Evolutionary conservation across 2,888 invertebrate genomes (phyloP).

Genomic region (Oligia latruncula): DNA sequence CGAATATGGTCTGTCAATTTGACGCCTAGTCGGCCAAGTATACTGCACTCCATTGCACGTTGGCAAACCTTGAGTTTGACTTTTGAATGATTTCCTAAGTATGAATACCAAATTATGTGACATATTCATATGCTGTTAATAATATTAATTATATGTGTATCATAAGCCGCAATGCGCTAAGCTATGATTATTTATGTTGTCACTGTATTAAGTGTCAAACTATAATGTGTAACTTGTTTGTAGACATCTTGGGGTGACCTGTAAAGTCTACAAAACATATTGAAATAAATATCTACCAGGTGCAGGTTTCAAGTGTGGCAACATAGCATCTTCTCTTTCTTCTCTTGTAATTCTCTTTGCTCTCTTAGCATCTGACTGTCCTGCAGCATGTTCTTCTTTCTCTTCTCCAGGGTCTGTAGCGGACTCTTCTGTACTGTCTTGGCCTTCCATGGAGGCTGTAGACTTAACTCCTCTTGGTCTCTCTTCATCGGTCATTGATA

Average conservation of each 20-base stretch:
- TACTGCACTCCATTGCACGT: too few species aligned
- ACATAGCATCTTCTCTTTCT: constrained; percentile 92
- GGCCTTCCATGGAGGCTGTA: constrained; percentile 70
- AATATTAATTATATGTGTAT: not conserved
- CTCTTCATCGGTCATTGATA: constrained; percentile 92
- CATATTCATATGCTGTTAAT: not conserved
- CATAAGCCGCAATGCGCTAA: not conserved
- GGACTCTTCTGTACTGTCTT: constrained; percentile 64
- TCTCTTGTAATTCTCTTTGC: constrained; percentile 86
- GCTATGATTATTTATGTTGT: not conserved
- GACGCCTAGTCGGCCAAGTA: too few species aligned
- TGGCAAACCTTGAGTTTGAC: too few species aligned
- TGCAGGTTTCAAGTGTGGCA: constrained; percentile 95
- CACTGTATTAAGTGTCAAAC: not conserved
- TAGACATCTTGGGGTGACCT: not conserved
- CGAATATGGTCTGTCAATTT: too few species aligned
- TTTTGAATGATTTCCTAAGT: not conserved
- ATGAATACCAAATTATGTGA: not conserved
- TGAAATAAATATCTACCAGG: constrained; percentile 80
- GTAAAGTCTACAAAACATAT: not conserved
- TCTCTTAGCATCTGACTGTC: constrained; percentile 83
- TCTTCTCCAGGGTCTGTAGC: constrained; percentile 63
- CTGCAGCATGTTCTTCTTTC: constrained; percentile 80
- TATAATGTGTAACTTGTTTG: not conserved
- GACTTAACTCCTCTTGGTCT: constrained; percentile 91